These are phyloP conservation scores for Betta splendens DNA, from an alignment of 2,797 vertebrate species.

Conservation along the genomic window DNA sequence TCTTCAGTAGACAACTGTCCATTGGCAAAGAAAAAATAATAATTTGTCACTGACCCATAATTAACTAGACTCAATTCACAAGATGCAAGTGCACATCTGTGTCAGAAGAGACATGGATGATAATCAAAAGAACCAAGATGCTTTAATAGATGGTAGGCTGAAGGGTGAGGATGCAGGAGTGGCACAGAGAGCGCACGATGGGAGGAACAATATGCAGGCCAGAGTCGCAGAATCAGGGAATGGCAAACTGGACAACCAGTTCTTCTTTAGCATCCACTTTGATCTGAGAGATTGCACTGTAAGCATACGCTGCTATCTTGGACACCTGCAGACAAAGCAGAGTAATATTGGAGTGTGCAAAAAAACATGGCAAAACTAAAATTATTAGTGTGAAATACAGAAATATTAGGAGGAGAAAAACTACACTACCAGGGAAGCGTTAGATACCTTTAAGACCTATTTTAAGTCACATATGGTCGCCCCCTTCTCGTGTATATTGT, in stretches of 20 bases:
- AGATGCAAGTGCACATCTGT: constrained; percentile 36
- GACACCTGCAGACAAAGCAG: constrained; percentile 83
- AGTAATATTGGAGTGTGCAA: constrained; percentile 6
- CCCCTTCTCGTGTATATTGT: neutral
- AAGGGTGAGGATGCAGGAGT: constrained; percentile 62
- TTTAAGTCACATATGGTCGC: constrained; percentile 7
- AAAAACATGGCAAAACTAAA: constrained; percentile 5
- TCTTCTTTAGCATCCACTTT: constrained; percentile 97
- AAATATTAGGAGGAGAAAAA: neutral
- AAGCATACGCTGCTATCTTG: constrained; percentile 95
- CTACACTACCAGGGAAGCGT: neutral
- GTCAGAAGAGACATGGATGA: constrained; percentile 54
- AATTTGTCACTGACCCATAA: constrained; percentile 13
- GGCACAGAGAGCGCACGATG: constrained; percentile 55
- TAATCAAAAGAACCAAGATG: constrained; percentile 54
- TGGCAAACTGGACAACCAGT: constrained; percentile 97
- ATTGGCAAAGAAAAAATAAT: constrained; percentile 13
- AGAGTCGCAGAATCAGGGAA: constrained; percentile 83
- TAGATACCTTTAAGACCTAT: constrained; percentile 18
- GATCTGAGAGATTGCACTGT: constrained; percentile 97
- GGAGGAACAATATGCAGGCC: constrained; percentile 48
- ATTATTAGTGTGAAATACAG: neutral
- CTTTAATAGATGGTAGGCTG: constrained; percentile 57
- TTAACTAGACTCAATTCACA: constrained; percentile 30
- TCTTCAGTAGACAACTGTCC: constrained; percentile 11